Evolutionary conservation across 2,797 vertebrate genomes (phyloP).

Genomic region (Emydoidea blandingii): DNA sequence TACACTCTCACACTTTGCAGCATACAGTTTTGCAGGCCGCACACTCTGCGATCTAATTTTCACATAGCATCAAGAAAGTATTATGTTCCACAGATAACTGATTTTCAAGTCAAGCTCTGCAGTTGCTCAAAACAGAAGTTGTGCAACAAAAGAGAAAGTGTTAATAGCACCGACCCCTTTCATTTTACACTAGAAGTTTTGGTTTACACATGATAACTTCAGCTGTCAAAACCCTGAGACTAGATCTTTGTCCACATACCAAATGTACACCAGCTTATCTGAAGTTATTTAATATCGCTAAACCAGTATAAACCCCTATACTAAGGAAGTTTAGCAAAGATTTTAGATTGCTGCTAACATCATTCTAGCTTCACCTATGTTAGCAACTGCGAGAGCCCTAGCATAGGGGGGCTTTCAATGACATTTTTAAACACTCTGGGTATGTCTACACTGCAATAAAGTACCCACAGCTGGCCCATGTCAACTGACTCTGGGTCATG

Average conservation of each 20-base stretch:
- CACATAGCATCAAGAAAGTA: not conserved
- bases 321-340: not conserved
- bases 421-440: not conserved
- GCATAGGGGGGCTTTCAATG: not conserved
- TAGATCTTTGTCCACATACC: not conserved
- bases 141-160: not conserved
- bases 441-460: not conserved
- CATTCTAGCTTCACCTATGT: not conserved
- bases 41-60: not conserved
- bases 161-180: not conserved
- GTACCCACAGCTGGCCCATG: not conserved
- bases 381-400: not conserved
- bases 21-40: not conserved
- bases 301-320: not conserved
- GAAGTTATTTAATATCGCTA: not conserved
- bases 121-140: not conserved
- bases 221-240: not conserved
- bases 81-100: not conserved
- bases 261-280: accelerated
- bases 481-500: not conserved
- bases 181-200: not conserved
- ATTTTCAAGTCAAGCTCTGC: not conserved
- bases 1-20: accelerated
- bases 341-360: not conserved
- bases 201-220: not conserved